These are phyloP conservation scores for Aurelia sp. DNA, from an alignment of 30 jellyfish, hydroid and myxozoan species.

Conservation along the genomic window DNA sequence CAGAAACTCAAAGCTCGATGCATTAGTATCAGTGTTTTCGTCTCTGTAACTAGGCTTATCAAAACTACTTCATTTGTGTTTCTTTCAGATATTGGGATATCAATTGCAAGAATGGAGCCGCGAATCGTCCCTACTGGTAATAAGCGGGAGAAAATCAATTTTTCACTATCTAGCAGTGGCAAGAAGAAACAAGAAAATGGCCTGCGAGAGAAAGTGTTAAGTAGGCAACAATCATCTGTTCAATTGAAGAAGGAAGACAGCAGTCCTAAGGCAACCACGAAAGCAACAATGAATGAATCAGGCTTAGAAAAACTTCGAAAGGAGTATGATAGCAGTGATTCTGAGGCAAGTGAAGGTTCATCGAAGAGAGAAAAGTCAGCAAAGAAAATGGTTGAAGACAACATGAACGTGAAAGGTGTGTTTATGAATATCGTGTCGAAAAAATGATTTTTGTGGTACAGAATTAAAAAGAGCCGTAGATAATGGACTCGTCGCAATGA, in stretches of 20 bases:
- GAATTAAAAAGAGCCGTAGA: neutral
- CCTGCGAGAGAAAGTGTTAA: neutral
- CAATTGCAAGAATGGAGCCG: slow-evolving; percentile 29
- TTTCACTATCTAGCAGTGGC: slow-evolving; percentile 1
- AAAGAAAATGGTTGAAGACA: neutral
- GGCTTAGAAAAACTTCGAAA: slow-evolving; percentile 39
- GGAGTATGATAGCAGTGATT: slow-evolving; percentile 47
- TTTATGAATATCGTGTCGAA: neutral
- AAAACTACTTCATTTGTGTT: neutral
- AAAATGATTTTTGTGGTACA: no score
- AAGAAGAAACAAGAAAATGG: neutral
- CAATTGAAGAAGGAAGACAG: no score
- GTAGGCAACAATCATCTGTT: neutral
- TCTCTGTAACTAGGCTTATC: no score
- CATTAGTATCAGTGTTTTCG: no score
- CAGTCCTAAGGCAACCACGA: neutral
- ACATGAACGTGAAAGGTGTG: neutral
- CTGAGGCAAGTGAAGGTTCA: slow-evolving; percentile 1
- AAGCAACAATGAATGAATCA: slow-evolving; percentile 6
- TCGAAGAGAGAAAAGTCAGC: neutral
- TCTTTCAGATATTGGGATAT: slow-evolving; percentile 50
- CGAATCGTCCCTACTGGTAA: slow-evolving; percentile 34
- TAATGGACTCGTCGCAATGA: neutral
- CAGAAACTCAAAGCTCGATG: no score
- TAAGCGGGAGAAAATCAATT: slow-evolving; percentile 37